Percentiles rank a stretch among this genome's conserved stretches.
Conservation (phyloP, 2,888 invertebrate species). For the Coecobrya sp. region DNA sequence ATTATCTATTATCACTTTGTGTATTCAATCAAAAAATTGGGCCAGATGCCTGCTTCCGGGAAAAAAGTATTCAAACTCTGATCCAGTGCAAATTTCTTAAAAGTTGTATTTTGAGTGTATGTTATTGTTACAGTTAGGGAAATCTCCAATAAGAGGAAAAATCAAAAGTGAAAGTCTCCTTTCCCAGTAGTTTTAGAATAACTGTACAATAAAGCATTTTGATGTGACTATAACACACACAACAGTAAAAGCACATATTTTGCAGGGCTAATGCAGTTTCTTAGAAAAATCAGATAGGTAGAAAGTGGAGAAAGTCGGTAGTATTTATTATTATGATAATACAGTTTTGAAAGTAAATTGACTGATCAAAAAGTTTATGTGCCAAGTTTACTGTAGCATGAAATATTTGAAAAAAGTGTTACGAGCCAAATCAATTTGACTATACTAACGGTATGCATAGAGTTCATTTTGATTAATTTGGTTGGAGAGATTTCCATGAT, state of each 20-base stretch:
- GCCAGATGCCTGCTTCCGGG: slow-evolving; percentile 50
- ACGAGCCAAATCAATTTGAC: slow-evolving; percentile 1
- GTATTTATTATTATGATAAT: background rate
- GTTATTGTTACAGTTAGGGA: background rate
- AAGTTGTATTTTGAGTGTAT: background rate
- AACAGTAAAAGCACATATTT: background rate
- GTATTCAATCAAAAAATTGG: slow-evolving; percentile 54
- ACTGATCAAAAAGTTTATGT: slow-evolving; percentile 54
- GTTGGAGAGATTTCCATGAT: background rate
- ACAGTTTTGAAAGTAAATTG: slow-evolving; percentile 43
- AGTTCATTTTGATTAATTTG: slow-evolving; percentile 44
- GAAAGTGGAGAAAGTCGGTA: background rate
- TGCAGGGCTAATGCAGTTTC: background rate
- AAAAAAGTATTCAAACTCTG: background rate
- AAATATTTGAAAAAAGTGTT: slow-evolving; percentile 35
- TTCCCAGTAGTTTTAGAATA: too few relatives aligned
- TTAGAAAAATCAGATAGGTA: background rate
- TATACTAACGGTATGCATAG: slow-evolving; percentile 23
- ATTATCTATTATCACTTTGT: slow-evolving; percentile 22
- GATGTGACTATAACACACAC: background rate
- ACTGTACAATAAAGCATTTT: background rate
- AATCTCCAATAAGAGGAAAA: background rate
- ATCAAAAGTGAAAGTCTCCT: background rate
- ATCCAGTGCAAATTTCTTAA: too few relatives aligned
- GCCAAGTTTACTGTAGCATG: slow-evolving; percentile 58